phyloP scores from a whole-genome alignment of 2,113 vertebrate genomes.

The Pterocles burchelli region DNA sequence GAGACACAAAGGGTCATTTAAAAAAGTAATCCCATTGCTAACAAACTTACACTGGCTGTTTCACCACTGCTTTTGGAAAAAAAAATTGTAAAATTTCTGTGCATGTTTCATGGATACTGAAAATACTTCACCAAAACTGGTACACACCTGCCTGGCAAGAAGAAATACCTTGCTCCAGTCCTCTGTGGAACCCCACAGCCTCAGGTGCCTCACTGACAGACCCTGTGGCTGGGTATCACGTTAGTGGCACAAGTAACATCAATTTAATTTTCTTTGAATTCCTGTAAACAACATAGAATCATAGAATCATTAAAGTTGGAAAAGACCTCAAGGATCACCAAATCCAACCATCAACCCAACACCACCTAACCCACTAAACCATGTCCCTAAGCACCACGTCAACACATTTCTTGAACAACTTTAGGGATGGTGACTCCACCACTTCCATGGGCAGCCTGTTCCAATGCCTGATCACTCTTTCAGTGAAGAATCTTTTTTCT shows the following conservation, averaged over 20 bases:
- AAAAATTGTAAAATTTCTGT: background rate
- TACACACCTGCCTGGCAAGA: background rate
- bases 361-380: no score
- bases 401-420: no score
- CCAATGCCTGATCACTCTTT: no score
- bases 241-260: background rate
- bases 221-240: accelerated
- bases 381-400: no score
- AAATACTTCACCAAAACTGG: background rate
- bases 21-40: background rate
- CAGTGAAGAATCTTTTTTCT: no score
- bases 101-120: background rate
- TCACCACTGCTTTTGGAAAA: background rate
- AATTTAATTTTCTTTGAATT: background rate
- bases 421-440: no score
- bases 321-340: no score
- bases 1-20: background rate
- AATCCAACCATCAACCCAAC: no score
- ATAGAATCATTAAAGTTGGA: no score
- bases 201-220: background rate
- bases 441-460: no score
- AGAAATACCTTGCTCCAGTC: background rate
- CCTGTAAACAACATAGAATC: background rate
- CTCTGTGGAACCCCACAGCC: background rate
- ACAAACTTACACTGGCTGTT: background rate